Conservation (phyloP, 2,113 vertebrate species). For the Ivindomyrus marchei region DNA sequence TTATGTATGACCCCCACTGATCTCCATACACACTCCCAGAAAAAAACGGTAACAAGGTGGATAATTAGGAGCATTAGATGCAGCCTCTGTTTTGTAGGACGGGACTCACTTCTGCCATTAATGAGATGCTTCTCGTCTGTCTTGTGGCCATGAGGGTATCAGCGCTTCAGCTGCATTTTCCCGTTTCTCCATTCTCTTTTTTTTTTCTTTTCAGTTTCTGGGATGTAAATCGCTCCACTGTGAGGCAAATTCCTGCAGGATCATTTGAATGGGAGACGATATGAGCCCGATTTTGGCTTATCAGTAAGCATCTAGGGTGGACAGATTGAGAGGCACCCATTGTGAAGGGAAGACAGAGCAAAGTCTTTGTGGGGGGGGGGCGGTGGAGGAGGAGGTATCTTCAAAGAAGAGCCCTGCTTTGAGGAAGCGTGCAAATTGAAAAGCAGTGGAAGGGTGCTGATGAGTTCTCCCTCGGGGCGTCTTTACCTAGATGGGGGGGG, state of each 20-base stretch:
- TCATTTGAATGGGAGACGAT: background rate
- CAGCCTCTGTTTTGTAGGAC: background rate
- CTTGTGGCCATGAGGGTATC: background rate
- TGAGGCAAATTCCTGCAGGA: background rate
- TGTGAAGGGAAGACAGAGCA: constrained; percentile 30
- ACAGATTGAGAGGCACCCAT: constrained; percentile 30
- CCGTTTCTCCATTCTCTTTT: too few species aligned
- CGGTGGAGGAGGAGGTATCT: constrained; percentile 17
- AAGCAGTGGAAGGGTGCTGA: constrained; percentile 26
- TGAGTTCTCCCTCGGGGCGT: constrained; percentile 16
- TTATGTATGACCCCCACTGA: background rate
- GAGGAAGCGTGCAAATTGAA: constrained; percentile 26
- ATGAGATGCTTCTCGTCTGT: background rate
- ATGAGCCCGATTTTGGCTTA: constrained; percentile 20
- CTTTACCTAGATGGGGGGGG: constrained; percentile 11
- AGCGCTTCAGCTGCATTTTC: background rate
- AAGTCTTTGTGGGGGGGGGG: constrained; percentile 16
- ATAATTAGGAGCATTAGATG: background rate
- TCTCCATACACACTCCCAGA: background rate
- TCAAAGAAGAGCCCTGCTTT: constrained; percentile 33
- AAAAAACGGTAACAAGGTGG: background rate
- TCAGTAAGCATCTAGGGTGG: constrained; percentile 23
- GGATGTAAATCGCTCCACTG: background rate
- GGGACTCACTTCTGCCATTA: background rate
- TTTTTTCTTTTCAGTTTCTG: background rate